Percentiles rank a stretch among this genome's conserved stretches.
Evolutionary conservation across 2,113 vertebrate species (phyloP).

Genomic region (Eleginops maclovinus): DNA sequence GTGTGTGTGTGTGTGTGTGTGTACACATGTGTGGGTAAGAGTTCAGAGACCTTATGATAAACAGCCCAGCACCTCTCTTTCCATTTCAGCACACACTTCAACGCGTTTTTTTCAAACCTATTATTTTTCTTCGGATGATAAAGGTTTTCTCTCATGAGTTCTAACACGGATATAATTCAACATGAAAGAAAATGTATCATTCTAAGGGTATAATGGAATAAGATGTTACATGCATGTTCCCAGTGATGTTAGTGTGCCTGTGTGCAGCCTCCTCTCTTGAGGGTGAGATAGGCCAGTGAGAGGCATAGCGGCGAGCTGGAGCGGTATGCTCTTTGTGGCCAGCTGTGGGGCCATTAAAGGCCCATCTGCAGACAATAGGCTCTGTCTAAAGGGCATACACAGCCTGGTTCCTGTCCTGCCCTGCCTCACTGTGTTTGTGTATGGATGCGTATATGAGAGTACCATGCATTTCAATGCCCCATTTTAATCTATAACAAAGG

Average conservation of each 20-base stretch:
- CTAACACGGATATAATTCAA: not conserved
- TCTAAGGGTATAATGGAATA: not conserved
- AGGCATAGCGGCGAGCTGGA: slow-evolving; percentile 55
- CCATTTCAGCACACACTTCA: slow-evolving; percentile 30
- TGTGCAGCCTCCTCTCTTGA: slow-evolving; percentile 33
- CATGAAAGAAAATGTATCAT: not conserved
- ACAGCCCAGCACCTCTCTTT: slow-evolving; percentile 51
- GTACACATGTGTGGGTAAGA: slow-evolving; percentile 41
- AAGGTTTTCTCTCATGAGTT: not conserved
- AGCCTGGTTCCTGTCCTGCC: slow-evolving; percentile 72
- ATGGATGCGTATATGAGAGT: slow-evolving; percentile 66
- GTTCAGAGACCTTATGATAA: slow-evolving; percentile 57
- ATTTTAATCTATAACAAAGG: slow-evolving; percentile 61
- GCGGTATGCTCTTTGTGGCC: slow-evolving; percentile 74
- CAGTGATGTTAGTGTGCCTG: slow-evolving; percentile 21
- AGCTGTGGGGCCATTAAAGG: slow-evolving; percentile 81
- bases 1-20: slow-evolving; percentile 24
- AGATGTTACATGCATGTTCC: not conserved
- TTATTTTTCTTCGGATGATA: not conserved
- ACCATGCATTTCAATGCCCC: slow-evolving; percentile 69
- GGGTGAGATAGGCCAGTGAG: slow-evolving; percentile 53
- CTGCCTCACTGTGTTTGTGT: slow-evolving; percentile 68
- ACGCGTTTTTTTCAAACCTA: not conserved
- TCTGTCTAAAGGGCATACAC: slow-evolving; percentile 77
- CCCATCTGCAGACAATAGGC: slow-evolving; percentile 83